Base-by-base conservation (phyloP, 2,113 vertebrate species). In the Stigmatopora argus region DNA sequence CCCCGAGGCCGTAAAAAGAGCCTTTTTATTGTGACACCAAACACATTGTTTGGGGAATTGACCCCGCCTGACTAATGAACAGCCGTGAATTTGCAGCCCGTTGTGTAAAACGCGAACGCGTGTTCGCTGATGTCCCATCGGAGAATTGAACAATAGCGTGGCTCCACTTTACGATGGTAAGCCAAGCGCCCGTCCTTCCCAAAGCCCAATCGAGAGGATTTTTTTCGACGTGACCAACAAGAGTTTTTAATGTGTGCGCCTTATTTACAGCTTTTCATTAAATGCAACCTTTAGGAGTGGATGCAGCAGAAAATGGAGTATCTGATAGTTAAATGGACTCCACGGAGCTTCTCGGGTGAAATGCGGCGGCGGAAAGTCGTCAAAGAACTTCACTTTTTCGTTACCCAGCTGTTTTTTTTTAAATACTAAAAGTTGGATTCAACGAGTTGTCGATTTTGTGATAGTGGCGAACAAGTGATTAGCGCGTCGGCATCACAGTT, bases 41-140 rank as follows among this genome's bases (percentile, higher is more conserved):
- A 85, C 86, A 87, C 86, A 83, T 83, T 85, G 86, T 85, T 86
- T 80, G 83, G 86, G 86, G 86, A 86, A 83, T 87, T 86, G 85
- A 86, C 84, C 85, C 79, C 81, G 78, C 75, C 83, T 83, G 73
- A 77, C 85, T 88, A 89, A 90, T 89, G 88, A 90, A 86, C 86
- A 86, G 80, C 83, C 74, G 78, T 84, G 81, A 78, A 85, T 84
- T 85, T 85, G 80, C 72, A 41, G 35, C 58, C 58, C 12, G 58
- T 60, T 60, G 7, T 60, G n/a, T 44, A 60, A 60, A 60, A 60
- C 41, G 58, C 58, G 26, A 56, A 23, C 3, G 15, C 18, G 34
- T 59, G 34, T 59, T 31, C 56, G 7, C 7, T 59, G 38, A 59
- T 41, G 57, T 59, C 57, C 34, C 34, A 41, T 59, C 38, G 10